Conservation (phyloP, 2,113 vertebrate genomes). For the Sitta europaea region DNA sequence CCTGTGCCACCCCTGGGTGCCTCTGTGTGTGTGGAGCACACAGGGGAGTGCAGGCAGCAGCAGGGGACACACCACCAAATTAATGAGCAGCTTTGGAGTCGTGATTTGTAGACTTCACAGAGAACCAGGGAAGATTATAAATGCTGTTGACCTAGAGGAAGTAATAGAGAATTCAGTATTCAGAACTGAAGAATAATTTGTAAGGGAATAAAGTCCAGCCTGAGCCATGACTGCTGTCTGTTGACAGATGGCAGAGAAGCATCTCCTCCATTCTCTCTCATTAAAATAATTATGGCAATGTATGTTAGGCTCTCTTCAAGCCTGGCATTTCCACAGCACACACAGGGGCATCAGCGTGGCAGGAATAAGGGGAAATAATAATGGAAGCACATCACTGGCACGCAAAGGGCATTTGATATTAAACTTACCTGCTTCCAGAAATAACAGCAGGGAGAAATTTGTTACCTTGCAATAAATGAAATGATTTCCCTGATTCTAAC, state of each 20-base stretch:
- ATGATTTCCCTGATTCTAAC: conserved; percentile 42
- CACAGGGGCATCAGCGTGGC: background rate
- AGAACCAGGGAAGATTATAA: background rate
- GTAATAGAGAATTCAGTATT: conserved; percentile 33
- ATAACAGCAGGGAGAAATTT: conserved; percentile 55
- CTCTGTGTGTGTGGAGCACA: rapidly evolving
- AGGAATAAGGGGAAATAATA: conserved; percentile 45
- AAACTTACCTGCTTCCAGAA: conserved; percentile 53
- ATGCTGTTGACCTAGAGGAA: conserved; percentile 43
- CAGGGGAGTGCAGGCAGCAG: background rate
- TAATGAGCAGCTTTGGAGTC: background rate
- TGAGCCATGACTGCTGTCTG: background rate
- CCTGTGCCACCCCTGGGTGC: background rate
- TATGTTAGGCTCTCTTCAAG: conserved; percentile 40
- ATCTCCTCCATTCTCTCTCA: conserved; percentile 41
- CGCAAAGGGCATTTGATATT: conserved; percentile 33
- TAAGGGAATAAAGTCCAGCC: conserved; percentile 16
- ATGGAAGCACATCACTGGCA: conserved; percentile 28
- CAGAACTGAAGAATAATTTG: conserved; percentile 37
- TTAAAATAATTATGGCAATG: conserved; percentile 65
- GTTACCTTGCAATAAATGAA: conserved; percentile 20
- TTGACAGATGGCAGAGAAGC: conserved; percentile 54
- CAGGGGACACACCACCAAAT: background rate
- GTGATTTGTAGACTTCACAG: conserved; percentile 21
- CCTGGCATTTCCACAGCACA: conserved; percentile 24